Evolutionary conservation across 2,797 vertebrate genomes (phyloP).

Genomic region (Eutrigla gurnardus): DNA sequence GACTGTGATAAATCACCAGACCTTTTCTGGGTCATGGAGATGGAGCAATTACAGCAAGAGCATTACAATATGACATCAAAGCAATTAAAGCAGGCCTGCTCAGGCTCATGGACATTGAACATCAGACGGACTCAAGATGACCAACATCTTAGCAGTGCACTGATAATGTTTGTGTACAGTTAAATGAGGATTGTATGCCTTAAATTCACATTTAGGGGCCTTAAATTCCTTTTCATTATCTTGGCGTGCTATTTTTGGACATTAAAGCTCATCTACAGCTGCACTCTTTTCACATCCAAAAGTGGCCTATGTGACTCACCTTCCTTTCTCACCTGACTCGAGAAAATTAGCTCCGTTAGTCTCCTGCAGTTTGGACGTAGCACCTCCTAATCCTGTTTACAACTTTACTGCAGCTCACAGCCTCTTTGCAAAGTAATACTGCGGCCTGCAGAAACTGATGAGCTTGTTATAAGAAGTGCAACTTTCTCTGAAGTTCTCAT

Average conservation of each 20-base stretch:
- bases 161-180: background rate
- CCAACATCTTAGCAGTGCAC: background rate
- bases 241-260: background rate
- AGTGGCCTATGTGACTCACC: background rate
- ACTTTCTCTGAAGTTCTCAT: slow-evolving; percentile 19
- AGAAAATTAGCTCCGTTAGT: background rate
- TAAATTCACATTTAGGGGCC: background rate
- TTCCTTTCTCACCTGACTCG: background rate
- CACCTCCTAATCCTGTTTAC: slow-evolving; percentile 1
- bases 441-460: slow-evolving; percentile 10
- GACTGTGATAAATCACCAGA: background rate
- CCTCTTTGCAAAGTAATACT: slow-evolving; percentile 6
- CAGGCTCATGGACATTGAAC: background rate
- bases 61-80: slow-evolving; percentile 13
- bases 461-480: slow-evolving; percentile 20
- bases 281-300: background rate
- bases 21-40: slow-evolving; percentile 30
- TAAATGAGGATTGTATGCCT: background rate
- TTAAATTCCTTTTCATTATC: background rate
- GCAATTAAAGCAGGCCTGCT: slow-evolving; percentile 11
- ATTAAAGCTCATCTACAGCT: background rate
- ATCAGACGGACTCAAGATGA: background rate
- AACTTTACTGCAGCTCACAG: background rate
- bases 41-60: background rate
- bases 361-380: background rate